Evolutionary conservation across 2,888 invertebrate species (phyloP).

Genomic region (Sarcophaga caerulescens): DNA sequence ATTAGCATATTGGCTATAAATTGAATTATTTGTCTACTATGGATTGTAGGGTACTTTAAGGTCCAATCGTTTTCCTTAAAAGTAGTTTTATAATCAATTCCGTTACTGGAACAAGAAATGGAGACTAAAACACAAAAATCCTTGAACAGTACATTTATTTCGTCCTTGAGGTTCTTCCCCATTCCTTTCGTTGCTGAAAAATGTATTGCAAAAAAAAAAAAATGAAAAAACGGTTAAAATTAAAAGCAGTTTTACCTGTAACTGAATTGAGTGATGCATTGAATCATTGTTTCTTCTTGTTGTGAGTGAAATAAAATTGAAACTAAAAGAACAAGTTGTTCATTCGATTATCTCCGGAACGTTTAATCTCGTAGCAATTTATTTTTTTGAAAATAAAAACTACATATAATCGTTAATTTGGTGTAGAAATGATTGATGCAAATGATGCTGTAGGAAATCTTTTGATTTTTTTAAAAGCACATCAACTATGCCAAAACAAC

Average conservation of each 20-base stretch:
- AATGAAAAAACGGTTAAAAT: background rate
- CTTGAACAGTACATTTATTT: no score
- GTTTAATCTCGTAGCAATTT: background rate
- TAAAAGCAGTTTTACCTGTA: slow-evolving; percentile 11
- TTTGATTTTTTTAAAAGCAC: background rate
- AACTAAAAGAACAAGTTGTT: slow-evolving; percentile 44
- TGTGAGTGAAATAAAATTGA: slow-evolving; percentile 20
- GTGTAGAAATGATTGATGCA: slow-evolving; percentile 37
- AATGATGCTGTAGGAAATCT: slow-evolving; percentile 5
- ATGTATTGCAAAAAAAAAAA: background rate
- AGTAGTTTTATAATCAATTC: no score
- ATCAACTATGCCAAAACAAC: background rate
- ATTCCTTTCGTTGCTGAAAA: background rate
- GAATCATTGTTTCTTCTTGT: slow-evolving; percentile 15
- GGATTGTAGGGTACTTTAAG: no score
- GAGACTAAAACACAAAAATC: no score
- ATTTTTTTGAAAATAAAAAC: background rate
- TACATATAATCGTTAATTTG: background rate
- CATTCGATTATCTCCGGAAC: background rate
- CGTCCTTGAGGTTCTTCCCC: no score
- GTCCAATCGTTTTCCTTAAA: no score
- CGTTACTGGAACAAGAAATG: no score
- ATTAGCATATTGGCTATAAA: no score
- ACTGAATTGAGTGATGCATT: background rate
- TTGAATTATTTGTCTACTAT: no score